Conservation (phyloP, 2,797 vertebrate genomes). For the Amazona ochrocephala region DNA sequence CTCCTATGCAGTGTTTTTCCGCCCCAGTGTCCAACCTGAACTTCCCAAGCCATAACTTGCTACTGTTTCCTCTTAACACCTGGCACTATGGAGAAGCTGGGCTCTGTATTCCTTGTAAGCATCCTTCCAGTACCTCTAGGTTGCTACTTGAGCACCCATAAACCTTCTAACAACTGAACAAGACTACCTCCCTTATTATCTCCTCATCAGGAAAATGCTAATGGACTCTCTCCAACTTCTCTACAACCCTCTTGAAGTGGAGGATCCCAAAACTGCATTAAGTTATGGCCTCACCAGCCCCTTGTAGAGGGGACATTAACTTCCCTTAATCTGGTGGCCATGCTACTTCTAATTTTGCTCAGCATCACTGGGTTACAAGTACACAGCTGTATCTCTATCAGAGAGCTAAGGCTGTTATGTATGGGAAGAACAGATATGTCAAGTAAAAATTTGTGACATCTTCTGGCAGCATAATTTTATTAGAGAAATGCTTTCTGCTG, state of each 20-base stretch:
- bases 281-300: neutral
- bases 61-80: neutral
- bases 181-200: neutral
- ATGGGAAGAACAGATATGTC: neutral
- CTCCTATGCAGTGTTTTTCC: neutral
- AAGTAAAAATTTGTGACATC: neutral
- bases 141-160: neutral
- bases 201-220: neutral
- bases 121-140: neutral
- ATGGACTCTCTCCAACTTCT: neutral
- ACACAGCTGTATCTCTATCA: neutral
- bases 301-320: neutral
- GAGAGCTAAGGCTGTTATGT: neutral
- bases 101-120: neutral
- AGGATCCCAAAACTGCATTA: neutral
- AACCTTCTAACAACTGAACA: neutral
- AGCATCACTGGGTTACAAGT: neutral
- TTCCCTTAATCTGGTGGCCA: neutral
- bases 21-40: neutral
- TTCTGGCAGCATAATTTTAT: neutral
- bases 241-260: neutral
- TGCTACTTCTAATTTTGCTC: neutral
- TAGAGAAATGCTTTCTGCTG: neutral
- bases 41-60: neutral
- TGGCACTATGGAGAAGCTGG: neutral